phyloP scores from a whole-genome alignment of 2,797 vertebrate genomes.

The Pampus argenteus region DNA sequence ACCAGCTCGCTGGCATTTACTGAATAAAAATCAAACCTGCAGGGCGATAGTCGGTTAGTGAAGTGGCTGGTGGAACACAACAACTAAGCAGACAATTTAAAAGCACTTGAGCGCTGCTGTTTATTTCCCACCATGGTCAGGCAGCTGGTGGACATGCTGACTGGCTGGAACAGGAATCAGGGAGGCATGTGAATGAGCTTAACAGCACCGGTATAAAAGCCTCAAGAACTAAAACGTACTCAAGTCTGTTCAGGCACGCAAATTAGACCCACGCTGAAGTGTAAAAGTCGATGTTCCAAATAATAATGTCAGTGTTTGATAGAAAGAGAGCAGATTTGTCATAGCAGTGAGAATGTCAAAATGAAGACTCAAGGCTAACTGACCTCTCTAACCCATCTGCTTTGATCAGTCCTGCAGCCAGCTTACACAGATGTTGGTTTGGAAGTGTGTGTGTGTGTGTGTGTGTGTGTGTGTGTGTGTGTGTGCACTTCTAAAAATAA shows the following conservation, averaged over 20 bases:
- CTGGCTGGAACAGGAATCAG: conserved; percentile 69
- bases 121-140: conserved; percentile 64
- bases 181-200: conserved; percentile 83
- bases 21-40: conserved; percentile 22
- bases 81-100: conserved; percentile 34
- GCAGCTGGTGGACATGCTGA: conserved; percentile 69
- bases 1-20: conserved; percentile 20
- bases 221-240: conserved; percentile 59
- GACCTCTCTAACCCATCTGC: conserved; percentile 41
- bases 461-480: neutral
- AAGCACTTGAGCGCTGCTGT: conserved; percentile 53
- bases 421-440: conserved; percentile 39
- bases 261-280: conserved; percentile 46
- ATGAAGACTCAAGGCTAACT: conserved; percentile 21
- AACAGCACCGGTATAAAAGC: conserved; percentile 71
- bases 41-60: conserved; percentile 40
- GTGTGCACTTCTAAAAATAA: conserved; percentile 24
- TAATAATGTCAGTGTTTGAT: neutral
- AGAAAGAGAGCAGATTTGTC: neutral
- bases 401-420: conserved; percentile 45
- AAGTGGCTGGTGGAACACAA: conserved; percentile 36
- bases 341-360: conserved; percentile 9
- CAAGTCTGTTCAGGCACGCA: conserved; percentile 42
- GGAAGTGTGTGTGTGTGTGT: conserved; percentile 1
- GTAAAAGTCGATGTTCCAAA: conserved; percentile 6